Evolutionary conservation across 2,888 invertebrate species (phyloP).

Genomic region (Eutolmus rufibarbis): DNA sequence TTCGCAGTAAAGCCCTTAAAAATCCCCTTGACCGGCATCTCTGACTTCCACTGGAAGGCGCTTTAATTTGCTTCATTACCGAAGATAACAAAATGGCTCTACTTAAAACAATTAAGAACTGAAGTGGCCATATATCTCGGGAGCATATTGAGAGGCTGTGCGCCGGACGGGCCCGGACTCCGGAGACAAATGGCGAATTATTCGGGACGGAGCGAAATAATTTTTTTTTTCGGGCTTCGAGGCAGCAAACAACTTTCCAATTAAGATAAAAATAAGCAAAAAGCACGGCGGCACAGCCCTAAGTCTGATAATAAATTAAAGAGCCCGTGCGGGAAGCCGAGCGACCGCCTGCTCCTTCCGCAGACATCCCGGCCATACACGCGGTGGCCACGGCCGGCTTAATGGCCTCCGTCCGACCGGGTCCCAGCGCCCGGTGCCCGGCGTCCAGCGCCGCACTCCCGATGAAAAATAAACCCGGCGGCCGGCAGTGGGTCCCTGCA

Average conservation of each 20-base stretch:
- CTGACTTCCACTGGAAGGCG: not conserved
- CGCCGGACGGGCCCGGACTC: not conserved
- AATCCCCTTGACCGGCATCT: not conserved
- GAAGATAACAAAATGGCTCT: conserved; percentile 21
- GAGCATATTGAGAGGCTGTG: conserved; percentile 27
- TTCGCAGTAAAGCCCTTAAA: not conserved
- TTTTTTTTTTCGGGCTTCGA: not conserved
- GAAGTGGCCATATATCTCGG: conserved; percentile 38
- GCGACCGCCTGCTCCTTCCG: not conserved
- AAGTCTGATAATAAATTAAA: conserved; percentile 41
- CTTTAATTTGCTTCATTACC: conserved; percentile 33
- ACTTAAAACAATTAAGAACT: conserved; percentile 38
- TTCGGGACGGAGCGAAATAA: conserved; percentile 11
- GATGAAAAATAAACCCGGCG: not conserved
- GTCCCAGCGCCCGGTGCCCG: too few relatives aligned
- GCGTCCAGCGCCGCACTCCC: not conserved
- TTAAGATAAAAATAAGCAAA: conserved; percentile 41
- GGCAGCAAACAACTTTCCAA: conserved; percentile 41
- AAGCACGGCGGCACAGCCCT: conserved; percentile 8
- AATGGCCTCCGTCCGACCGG: conserved; percentile 9
- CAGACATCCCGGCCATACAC: not conserved
- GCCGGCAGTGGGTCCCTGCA: conserved; percentile 9
- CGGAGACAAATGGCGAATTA: conserved; percentile 32
- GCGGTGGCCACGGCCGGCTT: conserved; percentile 28
- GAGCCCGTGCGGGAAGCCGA: conserved; percentile 7